phyloP scores from a whole-genome alignment of 2,797 vertebrate species.

The Sebastes iracundus region DNA sequence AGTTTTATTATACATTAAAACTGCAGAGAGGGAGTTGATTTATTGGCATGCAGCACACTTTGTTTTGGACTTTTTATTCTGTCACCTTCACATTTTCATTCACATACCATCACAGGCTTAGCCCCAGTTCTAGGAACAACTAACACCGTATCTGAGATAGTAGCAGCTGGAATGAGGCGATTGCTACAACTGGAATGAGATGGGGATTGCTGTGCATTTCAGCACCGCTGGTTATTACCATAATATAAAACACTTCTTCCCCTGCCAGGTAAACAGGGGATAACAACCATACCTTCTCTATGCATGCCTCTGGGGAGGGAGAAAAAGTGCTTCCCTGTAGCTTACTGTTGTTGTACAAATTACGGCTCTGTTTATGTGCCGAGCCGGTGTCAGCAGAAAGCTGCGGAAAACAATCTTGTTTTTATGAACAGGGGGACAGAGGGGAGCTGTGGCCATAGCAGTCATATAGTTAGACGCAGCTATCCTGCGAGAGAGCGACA shows the following conservation, averaged over 20 bases:
- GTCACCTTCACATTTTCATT: constrained; percentile 14
- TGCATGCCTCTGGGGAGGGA: constrained; percentile 60
- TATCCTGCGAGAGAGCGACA: constrained; percentile 38
- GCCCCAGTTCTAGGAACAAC: constrained; percentile 37
- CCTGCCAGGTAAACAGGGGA: constrained; percentile 78
- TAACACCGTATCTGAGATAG: constrained; percentile 42
- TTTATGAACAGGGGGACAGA: constrained; percentile 74
- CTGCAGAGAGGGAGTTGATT: background rate
- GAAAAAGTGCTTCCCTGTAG: constrained; percentile 68
- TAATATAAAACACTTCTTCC: constrained; percentile 74
- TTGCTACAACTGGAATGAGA: constrained; percentile 50
- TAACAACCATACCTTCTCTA: constrained; percentile 73
- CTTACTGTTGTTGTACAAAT: constrained; percentile 83
- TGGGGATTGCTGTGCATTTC: constrained; percentile 64
- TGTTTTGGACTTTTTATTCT: constrained; percentile 20
- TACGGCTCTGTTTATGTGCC: constrained; percentile 80
- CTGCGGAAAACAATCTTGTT: constrained; percentile 74
- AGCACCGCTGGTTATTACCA: constrained; percentile 68
- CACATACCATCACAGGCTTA: constrained; percentile 12
- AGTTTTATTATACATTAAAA: background rate
- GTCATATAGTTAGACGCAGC: constrained; percentile 47
- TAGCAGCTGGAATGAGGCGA: constrained; percentile 33
- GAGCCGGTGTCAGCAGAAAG: constrained; percentile 76
- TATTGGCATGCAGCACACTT: background rate
- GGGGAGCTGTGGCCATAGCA: constrained; percentile 55